phyloP scores from a whole-genome alignment of 2,113 vertebrate species.

The Nothocercus nigrocapillus region DNA sequence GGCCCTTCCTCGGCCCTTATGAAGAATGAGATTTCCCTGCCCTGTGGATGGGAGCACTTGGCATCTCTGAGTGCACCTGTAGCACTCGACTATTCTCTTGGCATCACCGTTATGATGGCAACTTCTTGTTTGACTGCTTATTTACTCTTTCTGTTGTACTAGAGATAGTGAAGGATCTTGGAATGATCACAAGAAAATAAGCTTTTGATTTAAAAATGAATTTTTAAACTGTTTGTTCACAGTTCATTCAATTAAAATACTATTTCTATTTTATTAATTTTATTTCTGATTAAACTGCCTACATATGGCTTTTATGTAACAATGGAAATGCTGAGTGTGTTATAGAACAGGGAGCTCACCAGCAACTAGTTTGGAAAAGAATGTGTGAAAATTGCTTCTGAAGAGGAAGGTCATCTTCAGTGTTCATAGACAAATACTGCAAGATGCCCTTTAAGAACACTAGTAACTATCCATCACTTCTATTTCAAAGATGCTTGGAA shows the following conservation, averaged over 20 bases:
- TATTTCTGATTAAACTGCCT: background rate
- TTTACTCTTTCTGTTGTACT: background rate
- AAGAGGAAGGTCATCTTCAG: constrained; percentile 47
- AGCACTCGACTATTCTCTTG: background rate
- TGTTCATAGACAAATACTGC: constrained; percentile 1
- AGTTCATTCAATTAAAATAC: background rate
- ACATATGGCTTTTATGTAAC: background rate
- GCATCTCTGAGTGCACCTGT: too few species aligned
- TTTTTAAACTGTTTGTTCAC: background rate
- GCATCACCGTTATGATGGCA: background rate
- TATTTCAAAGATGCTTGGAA: constrained; percentile 25
- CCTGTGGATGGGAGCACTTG: background rate
- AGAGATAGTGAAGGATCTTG: background rate
- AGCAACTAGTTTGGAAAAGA: constrained; percentile 12
- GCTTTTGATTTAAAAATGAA: background rate
- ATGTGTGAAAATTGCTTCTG: constrained; percentile 52
- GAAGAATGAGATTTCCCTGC: fast-evolving
- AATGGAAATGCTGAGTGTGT: background rate
- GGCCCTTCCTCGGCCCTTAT: background rate
- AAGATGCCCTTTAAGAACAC: constrained; percentile 53
- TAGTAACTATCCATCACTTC: constrained; percentile 34
- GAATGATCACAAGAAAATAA: background rate
- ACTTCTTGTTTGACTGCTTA: background rate
- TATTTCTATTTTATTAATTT: background rate
- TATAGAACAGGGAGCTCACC: background rate